Evolutionary conservation across 2,888 invertebrate species (phyloP).

Genomic region (Agonopterix alstromeriana): DNA sequence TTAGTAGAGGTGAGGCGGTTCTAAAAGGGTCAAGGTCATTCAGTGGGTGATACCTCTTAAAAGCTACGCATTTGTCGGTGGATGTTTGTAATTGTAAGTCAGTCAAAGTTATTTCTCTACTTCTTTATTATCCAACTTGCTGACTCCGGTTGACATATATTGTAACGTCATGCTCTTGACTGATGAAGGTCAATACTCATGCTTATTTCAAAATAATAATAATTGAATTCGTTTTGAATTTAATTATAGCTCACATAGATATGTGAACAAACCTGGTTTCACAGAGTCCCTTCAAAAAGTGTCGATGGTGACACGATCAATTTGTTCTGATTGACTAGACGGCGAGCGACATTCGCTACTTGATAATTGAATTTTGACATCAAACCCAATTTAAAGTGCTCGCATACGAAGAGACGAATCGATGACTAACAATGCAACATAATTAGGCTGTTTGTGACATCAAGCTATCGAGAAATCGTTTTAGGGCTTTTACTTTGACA

Average conservation of each 20-base stretch:
- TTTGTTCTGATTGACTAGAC: constrained; percentile 58
- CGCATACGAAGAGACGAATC: constrained; percentile 13
- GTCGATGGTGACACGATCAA: constrained; percentile 46
- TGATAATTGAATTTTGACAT: constrained; percentile 50
- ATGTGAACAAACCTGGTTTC: no score
- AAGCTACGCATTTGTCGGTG: no score
- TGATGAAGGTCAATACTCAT: background rate
- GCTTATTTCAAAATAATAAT: no score
- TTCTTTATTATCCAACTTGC: no score
- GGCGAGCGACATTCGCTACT: constrained; percentile 37
- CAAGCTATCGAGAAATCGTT: constrained; percentile 21
- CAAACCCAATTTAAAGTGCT: constrained; percentile 45
- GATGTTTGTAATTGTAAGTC: background rate
- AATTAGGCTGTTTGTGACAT: background rate
- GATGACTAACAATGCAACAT: background rate
- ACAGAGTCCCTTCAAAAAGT: constrained; percentile 29
- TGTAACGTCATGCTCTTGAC: background rate
- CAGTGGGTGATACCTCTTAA: no score
- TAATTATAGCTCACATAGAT: no score
- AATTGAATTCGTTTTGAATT: no score
- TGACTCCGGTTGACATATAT: background rate
- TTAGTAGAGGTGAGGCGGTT: no score
- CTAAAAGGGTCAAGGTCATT: no score
- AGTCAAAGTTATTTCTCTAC: no score
- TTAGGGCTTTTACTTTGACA: no score